phyloP scores from a whole-genome alignment of 2,797 vertebrate genomes.

The Pangasius larnaudii region DNA sequence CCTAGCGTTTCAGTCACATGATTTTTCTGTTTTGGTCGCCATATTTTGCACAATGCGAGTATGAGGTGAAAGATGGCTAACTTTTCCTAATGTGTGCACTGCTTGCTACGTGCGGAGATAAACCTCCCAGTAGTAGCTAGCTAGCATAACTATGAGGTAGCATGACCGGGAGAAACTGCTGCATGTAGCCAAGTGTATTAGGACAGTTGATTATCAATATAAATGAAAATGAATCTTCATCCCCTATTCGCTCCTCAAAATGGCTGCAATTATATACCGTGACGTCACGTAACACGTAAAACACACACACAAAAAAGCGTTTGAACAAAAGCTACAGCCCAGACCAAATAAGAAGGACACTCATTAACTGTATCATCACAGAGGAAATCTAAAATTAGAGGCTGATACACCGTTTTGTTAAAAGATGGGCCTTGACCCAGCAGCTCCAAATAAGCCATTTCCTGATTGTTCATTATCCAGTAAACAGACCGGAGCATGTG shows the following conservation, averaged over 20 bases:
- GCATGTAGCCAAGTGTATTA: background rate
- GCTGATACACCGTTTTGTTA: slow-evolving; percentile 15
- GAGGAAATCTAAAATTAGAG: slow-evolving; percentile 30
- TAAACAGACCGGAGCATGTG: slow-evolving; percentile 10
- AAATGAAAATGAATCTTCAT: background rate
- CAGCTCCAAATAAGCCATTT: slow-evolving; percentile 12
- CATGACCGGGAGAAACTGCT: background rate
- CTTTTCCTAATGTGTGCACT: background rate
- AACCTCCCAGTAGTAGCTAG: background rate
- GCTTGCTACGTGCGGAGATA: background rate
- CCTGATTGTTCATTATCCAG: slow-evolving; percentile 19
- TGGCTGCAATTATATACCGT: background rate
- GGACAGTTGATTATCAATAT: background rate
- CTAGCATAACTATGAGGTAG: background rate
- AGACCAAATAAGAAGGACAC: background rate
- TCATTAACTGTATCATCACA: background rate
- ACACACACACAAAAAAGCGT: background rate
- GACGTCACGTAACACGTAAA: background rate
- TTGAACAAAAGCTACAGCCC: background rate
- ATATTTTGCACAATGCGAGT: no score
- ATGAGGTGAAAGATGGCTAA: no score
- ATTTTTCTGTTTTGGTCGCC: background rate
- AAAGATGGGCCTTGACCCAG: slow-evolving; percentile 1
- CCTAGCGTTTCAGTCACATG: background rate
- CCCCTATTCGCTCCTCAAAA: background rate